Evolutionary conservation across 2,888 invertebrate genomes (phyloP), one percentile per base, ranked within the genome.

Genomic region (Acronicta aceris): DNA sequence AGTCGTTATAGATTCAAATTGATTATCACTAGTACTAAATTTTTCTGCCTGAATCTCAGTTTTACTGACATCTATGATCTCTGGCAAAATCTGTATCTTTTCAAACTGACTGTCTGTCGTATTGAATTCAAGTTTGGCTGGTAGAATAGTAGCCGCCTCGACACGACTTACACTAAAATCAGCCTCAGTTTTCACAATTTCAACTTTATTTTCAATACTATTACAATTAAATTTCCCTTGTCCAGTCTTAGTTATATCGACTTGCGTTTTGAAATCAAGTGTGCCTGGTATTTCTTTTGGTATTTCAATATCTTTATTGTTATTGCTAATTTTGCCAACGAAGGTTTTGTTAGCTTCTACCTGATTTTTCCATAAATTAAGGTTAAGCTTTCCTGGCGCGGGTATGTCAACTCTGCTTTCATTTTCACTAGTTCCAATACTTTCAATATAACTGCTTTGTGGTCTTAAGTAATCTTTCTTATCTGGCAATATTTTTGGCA

Each of bases 371-470:
- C 75, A 75, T 43, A 66, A 33, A 47, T 43, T 58, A 4, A 75
- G 47, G 15, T 75, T 59, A 6, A 75, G 46, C 53, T 74, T 75
- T 0, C 75, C 75, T 10, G 77, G 74, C 51, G 45, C 74, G 2
- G 36, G 46, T 69, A 42, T 71, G 27, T 57, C 58, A 5, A 48
- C 52, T 21, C 62, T 48, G 13, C 30, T 43, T 48, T 68, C 70
- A 5, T 47, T 47, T 12, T 47, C 15, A 33, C 2, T 47, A 12
- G 5, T 5, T 33, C 12, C 30, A 10, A 10, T 33, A 12, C 10
- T 10, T 47, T 16, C 30, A 5, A 10, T 33, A 12, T 47, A 15
- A 16, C 9, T 47, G 30, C 5, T 27, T 15, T 9, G 30, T 16
- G 47, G 17, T 48, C 17, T 48, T 33, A 48, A 17, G 12, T 48